Evolutionary conservation across 2,113 vertebrate species (phyloP), one percentile per base, ranked within the genome.

Genomic region (Sapajus apella): DNA sequence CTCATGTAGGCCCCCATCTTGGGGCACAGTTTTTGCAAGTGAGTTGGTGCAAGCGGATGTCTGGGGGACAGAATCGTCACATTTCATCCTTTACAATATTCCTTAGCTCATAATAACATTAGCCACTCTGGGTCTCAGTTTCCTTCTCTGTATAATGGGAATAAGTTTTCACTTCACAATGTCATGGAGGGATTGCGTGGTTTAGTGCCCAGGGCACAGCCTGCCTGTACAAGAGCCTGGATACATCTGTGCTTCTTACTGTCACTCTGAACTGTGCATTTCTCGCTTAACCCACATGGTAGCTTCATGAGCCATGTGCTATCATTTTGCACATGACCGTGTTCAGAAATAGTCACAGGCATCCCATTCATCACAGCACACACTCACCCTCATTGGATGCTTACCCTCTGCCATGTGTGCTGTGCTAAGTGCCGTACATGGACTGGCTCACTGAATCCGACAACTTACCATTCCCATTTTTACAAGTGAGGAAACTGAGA

Each of bases 321-420:
- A 1, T 8, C 52, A 0, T 3, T 25, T 20, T 1, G 12, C 9
- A 16, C 64, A 47, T 6, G 0, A 2, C 37, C 4, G 1, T 13
- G 5, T 8, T 45, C n/a, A 37, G 12, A 2, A 8, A 6, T 0
- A 16, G 30, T 6, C 66, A 68, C 2, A 30, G 61, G 61, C 0
- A 11, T 2, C 3, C 2, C 7, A 0, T 27, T 47, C 47, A 0
- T 8, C 45, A 17, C 0, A 11, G 40, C 6, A 10, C 45, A 30
- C 1, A 25, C 27, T 21, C 81, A 2, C 0, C 0, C 8, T 14
- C 17, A 1, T 18, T 3, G 30, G 11, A 73, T 4, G 21, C 50
- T 25, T 11, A n/a, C 14, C 45, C 50, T 1, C 11, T 4, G 7
- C 50, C 9, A 0, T n/a, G 45, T 1, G 4, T 7, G 1, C 0